Evolutionary conservation across 2,113 vertebrate species (phyloP).

Genomic region (Sturnus vulgaris): DNA sequence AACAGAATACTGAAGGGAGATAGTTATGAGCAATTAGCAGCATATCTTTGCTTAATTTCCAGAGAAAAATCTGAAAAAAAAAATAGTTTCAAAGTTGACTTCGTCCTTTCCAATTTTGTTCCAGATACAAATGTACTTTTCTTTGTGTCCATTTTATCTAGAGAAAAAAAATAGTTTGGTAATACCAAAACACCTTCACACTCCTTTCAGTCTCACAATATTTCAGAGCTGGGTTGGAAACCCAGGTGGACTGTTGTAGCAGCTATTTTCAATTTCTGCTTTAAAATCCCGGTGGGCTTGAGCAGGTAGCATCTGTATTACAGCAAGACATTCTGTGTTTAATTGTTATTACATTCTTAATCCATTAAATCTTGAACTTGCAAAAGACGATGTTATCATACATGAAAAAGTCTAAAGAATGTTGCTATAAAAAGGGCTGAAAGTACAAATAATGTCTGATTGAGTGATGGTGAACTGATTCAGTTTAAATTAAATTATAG

Average conservation of each 20-base stretch:
- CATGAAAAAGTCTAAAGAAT: not conserved
- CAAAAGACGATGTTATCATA: not conserved
- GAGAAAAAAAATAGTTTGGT: not conserved
- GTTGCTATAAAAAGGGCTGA: not conserved
- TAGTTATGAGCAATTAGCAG: not conserved
- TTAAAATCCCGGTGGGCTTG: not conserved
- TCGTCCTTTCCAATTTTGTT: not conserved
- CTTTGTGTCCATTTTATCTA: not conserved
- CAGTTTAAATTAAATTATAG: not conserved
- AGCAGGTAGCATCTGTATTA: not conserved
- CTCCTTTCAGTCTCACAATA: not conserved
- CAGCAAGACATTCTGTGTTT: not conserved
- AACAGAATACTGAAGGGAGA: not conserved
- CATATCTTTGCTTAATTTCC: not conserved
- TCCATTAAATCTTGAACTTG: not conserved
- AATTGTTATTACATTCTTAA: not conserved
- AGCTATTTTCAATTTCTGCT: not conserved
- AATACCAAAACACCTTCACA: not conserved
- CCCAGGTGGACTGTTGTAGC: too few relatives aligned
- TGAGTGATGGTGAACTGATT: not conserved
- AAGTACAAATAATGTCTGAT: not conserved
- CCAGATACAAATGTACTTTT: not conserved
- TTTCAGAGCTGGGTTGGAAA: not conserved
- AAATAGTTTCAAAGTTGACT: fast-evolving
- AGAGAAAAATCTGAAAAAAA: not conserved